Conservation (phyloP, 2,113 vertebrate genomes). For the Irena cyanogastra region DNA sequence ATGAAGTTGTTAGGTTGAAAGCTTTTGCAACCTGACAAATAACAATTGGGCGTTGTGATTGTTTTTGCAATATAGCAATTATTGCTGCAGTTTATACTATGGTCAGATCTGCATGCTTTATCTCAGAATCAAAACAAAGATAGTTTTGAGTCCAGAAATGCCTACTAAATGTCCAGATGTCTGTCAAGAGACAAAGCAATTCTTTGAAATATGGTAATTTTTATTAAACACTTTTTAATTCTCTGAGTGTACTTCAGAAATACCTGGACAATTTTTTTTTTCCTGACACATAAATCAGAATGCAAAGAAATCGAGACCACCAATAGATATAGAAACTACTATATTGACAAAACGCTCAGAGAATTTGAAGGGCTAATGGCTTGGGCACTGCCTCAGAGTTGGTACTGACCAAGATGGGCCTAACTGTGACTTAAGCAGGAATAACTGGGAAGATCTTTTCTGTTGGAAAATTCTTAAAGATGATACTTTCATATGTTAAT, state of each 20-base stretch:
- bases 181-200: not conserved
- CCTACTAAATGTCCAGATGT: not conserved
- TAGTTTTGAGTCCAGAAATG: not conserved
- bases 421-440: not conserved
- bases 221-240: not conserved
- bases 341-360: not conserved
- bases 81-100: not conserved
- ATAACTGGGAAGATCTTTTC: not conserved
- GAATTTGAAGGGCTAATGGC: not conserved
- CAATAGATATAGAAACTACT: not conserved
- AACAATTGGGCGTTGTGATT: not conserved
- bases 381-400: not conserved
- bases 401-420: not conserved
- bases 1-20: not conserved
- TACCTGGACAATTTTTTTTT: not conserved
- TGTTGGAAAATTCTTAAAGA: not conserved
- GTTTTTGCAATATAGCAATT: not conserved
- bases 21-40: not conserved
- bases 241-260: not conserved
- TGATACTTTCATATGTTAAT: not conserved
- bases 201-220: not conserved
- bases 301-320: not conserved
- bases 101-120: not conserved
- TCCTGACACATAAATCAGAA: not conserved
- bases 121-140: not conserved